Conservation (phyloP, 2,888 invertebrate genomes). For the Ferdinandea cuprea region DNA sequence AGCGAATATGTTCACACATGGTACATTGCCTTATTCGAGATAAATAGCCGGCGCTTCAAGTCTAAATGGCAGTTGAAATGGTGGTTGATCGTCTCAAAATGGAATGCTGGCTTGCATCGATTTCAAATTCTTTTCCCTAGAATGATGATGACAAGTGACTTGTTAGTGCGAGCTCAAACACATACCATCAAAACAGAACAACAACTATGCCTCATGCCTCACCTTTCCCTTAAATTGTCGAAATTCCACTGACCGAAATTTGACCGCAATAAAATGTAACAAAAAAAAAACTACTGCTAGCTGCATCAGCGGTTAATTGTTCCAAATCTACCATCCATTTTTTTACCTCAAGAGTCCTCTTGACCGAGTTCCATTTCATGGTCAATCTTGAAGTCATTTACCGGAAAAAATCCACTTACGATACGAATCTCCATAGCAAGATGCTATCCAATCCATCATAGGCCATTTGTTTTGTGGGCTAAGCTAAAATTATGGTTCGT, state of each 20-base stretch:
- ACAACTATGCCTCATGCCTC: no score
- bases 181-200: no score
- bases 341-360: constrained; percentile 25
- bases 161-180: no score
- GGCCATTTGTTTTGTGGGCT: constrained; percentile 67
- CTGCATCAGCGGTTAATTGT: constrained; percentile 14
- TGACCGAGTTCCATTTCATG: constrained; percentile 72
- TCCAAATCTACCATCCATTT: background rate
- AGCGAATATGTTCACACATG: constrained; percentile 29
- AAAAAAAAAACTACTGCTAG: constrained; percentile 10
- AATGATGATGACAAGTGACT: no score
- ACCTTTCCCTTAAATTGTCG: background rate
- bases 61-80: background rate
- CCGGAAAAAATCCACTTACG: constrained; percentile 67
- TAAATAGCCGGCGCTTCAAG: constrained; percentile 27
- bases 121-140: background rate
- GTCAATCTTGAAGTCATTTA: constrained; percentile 58
- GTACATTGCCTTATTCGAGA: constrained; percentile 5
- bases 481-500: constrained; percentile 55
- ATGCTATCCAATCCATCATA: constrained; percentile 45
- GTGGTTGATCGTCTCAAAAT: background rate
- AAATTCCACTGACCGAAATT: background rate
- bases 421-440: constrained; percentile 32
- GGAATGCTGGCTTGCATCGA: background rate
- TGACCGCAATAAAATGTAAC: background rate